Conservation (phyloP, 1,140 invertebrate genomes). For the Dufourea novaeangliae region DNA sequence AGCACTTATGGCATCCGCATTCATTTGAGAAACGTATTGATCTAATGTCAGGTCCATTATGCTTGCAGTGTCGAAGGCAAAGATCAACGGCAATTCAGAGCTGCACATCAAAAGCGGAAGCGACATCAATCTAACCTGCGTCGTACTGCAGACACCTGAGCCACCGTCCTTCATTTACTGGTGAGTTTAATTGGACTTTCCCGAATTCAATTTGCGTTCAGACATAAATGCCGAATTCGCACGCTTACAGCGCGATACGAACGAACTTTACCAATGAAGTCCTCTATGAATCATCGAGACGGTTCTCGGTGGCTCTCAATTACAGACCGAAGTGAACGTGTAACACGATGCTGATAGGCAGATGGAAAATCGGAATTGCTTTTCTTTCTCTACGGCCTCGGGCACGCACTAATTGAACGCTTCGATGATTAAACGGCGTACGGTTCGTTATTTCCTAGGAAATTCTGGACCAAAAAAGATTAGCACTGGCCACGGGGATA, state of each 20-base stretch:
- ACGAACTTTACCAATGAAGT: constrained; percentile 24
- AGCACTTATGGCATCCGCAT: background rate
- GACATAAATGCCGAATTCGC: constrained; percentile 32
- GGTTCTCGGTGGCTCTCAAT: constrained; percentile 20
- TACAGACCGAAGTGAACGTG: constrained; percentile 28
- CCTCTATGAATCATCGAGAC: constrained; percentile 27
- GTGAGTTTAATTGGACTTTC: constrained; percentile 75
- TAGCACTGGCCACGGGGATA: background rate
- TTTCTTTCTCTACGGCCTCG: background rate
- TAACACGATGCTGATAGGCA: constrained; percentile 27
- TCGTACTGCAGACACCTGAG: constrained; percentile 91
- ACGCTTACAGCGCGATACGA: background rate
- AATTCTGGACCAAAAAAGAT: background rate
- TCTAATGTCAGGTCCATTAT: constrained; percentile 56
- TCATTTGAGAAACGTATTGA: constrained; percentile 31
- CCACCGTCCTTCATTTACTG: constrained; percentile 96
- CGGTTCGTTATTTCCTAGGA: background rate
- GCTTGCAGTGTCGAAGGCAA: constrained; percentile 92
- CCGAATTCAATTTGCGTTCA: constrained; percentile 25
- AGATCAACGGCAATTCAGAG: constrained; percentile 92
- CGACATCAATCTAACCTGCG: constrained; percentile 94
- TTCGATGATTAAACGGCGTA: background rate
- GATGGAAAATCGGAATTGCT: constrained; percentile 29
- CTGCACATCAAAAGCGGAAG: constrained; percentile 93
- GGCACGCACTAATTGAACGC: background rate